Evolutionary conservation across 2,888 invertebrate species (phyloP), one percentile per base, ranked within the genome.

Genomic region (Pediacus dermestoides): DNA sequence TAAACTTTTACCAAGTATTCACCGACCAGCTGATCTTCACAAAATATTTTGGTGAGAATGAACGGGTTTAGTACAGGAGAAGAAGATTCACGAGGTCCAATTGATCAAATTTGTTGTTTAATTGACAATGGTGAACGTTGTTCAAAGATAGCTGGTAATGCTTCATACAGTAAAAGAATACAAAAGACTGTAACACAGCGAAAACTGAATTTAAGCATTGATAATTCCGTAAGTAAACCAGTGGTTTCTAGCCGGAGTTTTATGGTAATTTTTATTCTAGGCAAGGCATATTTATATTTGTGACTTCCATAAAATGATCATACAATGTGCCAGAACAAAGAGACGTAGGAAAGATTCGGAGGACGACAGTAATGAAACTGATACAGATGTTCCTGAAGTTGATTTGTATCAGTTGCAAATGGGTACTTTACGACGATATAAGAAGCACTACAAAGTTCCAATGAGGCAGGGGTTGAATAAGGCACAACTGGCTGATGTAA

Each of bases 231-330:
- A 70, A 71, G 76, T 70, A 40, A 4, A 18, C 18, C 23, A 23
- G 23, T 23, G 23, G 23, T 10, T 6, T 4, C 30, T 34, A 37
- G 18, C 4, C 12, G 18, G 10, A 8, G 21, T 34, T 15, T 23
- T n/a, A n/a, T n/a, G n/a, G n/a, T n/a, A n/a, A 9, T 23, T 30
- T 48, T 22, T 4, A 26, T 53, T 66, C 30, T 70, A 92, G 92
- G 92, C 90, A 22, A 81, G 88, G 56, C 95, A 96, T 66, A 91
- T 88, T 57, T 95, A 96, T 67, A 96, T 96, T 60, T 96, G 96
- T 72, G 96, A 96, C 66, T 85, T 85, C 63, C 96, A 96, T 71
- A 96, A 96, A 72, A 85, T 85, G 66, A 86, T 94, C 63, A 96
- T 96, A 56, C 95, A 95, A 67, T 89, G 88, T 68, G 91, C 93